Base-by-base conservation (phyloP, 2,113 vertebrate species). In the Brachypteracias leptosomus region DNA sequence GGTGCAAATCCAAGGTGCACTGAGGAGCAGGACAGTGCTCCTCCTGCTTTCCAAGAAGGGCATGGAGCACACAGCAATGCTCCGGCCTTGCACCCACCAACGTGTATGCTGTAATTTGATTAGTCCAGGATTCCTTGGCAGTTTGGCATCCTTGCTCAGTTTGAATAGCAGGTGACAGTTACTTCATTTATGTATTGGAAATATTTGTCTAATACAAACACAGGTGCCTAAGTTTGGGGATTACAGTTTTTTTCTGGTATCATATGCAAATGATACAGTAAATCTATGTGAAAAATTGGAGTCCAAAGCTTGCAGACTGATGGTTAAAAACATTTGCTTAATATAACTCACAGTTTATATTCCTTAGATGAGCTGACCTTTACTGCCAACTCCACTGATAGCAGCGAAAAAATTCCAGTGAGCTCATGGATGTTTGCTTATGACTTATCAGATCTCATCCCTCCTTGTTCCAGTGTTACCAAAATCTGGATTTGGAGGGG, bases 21-120 rank as follows among this genome's bases (percentile, higher is more conserved):
- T 14, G 42, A 15, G 20, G 21, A 78, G 13, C 17, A 29, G 49
- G 51, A 26, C 31, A 20, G 5, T 46, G 49, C 44, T 63, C 15
- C 28, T 88, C 13, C 68, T 61, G 68, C 59, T 88, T 36, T 73
- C 55, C n/a, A 15, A 40, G 38, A 44, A 13, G 38, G 40, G 25
- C 63, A 40, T 1, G 0, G 55, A 46, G 8, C 49, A 28, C 1
- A 1, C 18, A 16, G n/a, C n/a, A 65, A 24, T 42, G 17, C 25
- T 65, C 33, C 49, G 42, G 24, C 29, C 62, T 29, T 77, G 29
- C 24, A 63, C 18, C 13, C 18, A 13, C 25, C 42, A 40, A 5
- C 16, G 3, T 2, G 0, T 21, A 29, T 17, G 14, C 16, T 67
- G 38, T 47, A 58, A 25, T 18, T 71, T 36, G 16, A 2, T 35